These are phyloP conservation scores for Euclidia mi DNA, from an alignment of 2,888 invertebrate species.

Conservation along the genomic window DNA sequence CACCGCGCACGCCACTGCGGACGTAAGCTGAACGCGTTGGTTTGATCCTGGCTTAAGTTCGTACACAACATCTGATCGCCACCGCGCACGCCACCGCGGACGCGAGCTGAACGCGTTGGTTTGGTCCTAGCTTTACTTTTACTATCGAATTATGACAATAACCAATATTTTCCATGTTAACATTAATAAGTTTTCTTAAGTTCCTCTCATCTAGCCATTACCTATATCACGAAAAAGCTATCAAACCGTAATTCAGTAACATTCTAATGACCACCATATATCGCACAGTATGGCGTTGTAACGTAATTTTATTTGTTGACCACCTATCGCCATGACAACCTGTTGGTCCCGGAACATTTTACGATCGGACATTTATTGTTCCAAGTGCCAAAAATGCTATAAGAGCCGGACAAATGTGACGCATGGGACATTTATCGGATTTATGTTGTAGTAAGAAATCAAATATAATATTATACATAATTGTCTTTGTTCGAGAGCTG, in stretches of 20 bases:
- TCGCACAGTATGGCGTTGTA: slow-evolving; percentile 8
- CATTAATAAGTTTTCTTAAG: neutral
- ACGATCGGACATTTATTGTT: slow-evolving; percentile 62
- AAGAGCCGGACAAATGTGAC: slow-evolving; percentile 36
- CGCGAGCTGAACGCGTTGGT: no score
- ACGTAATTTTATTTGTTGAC: slow-evolving; percentile 58
- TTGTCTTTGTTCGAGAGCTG: no score
- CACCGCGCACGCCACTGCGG: no score
- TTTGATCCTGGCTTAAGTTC: no score
- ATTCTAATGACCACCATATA: slow-evolving; percentile 18
- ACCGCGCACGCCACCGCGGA: no score
- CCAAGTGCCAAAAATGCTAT: slow-evolving; percentile 63
- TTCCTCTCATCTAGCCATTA: neutral
- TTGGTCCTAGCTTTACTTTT: no score
- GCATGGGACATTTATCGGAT: slow-evolving; percentile 20
- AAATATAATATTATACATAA: no score
- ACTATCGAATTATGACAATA: no score
- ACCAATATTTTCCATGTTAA: no score
- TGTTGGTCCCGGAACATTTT: slow-evolving; percentile 57
- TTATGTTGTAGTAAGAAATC: slow-evolving; percentile 8
- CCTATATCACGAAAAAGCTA: no score
- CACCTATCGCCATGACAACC: slow-evolving; percentile 64
- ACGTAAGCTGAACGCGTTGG: no score
- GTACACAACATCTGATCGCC: no score
- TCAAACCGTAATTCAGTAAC: slow-evolving; percentile 22